Evolutionary conservation across 2,113 vertebrate species (phyloP), one percentile per base, ranked within the genome.

Genomic region (Ifrita kowaldi): DNA sequence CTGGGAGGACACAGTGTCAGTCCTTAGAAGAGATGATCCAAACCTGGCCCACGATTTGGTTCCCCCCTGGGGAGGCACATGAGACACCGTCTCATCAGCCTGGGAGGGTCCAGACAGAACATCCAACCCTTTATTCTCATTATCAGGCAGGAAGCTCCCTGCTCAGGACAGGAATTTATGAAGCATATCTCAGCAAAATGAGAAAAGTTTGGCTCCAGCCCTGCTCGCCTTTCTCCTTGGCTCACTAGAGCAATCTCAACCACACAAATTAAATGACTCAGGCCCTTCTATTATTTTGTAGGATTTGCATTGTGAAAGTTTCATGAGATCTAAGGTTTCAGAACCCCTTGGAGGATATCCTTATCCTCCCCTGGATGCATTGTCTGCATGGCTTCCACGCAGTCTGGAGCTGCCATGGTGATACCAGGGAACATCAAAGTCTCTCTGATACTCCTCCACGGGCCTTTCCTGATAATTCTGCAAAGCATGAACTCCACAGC

Each of bases 351-450:
- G 9, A 68, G 55, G 60, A 32, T 10, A 27, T 11, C 55, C 20
- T 32, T 16, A 13, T 56, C 67, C 35, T 65, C 37, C 62, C 3
- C 0, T 7, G 3, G 75, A 19, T 15, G 35, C 22, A 1, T 5
- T 19, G 9, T 60, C 62, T 83, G 22, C 24, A 5, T 3, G 1
- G 3, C 14, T 84, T 50, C 81, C 69, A 59, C 0, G 0, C 0
- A 9, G 39, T 2, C 52, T 28, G 19, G 80, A 63, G 52, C 56
- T 84, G 64, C 79, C 85, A 6, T 2, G 30, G 24, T 2, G 35
- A 7, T 1, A 33, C 0, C 35, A 85, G 50, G 20, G 33, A 49
- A n/a, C 42, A 50, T 27, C 86, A 22, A 52, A 80, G 28, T 7
- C 79, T 13, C 65, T 15, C 70, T 79, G 78, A 6, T 4, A 5